A percentile compares a stretch with the other conserved stretches of the same genome.
These are phyloP conservation scores for Amblyteles armatorius DNA, from an alignment of 2,888 invertebrate genomes.

Conservation along the genomic window DNA sequence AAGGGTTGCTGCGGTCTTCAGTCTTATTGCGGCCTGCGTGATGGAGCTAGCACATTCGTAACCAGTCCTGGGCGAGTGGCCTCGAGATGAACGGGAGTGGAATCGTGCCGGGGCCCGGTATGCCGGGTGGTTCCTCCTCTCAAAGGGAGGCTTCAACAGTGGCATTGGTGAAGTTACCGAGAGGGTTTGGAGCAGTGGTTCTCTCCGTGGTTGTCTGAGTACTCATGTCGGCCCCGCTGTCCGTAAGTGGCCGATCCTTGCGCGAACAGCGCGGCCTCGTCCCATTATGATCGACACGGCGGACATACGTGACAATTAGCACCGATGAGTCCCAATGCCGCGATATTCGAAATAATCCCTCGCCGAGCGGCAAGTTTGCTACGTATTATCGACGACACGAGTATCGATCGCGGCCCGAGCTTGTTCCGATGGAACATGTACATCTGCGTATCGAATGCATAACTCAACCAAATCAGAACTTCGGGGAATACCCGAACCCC, in stretches of 20 bases:
- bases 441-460: neutral
- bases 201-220: constrained; percentile 46
- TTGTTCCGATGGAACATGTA: neutral
- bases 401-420: constrained; percentile 5
- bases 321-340: constrained; percentile 2
- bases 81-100: constrained; percentile 40
- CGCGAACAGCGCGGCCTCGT: constrained; percentile 52
- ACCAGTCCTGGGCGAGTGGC: constrained; percentile 32
- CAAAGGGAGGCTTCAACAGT: constrained; percentile 49
- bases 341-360: constrained; percentile 9
- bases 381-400: constrained; percentile 10
- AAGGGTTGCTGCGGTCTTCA: constrained; percentile 29
- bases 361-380: constrained; percentile 3
- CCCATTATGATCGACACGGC: constrained; percentile 51
- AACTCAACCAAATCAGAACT: neutral
- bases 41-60: constrained; percentile 41
- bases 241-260: constrained; percentile 46
- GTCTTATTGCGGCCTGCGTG: constrained; percentile 46
- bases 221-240: constrained; percentile 42
- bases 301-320: constrained; percentile 32
- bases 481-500: neutral
- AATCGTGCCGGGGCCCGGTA: constrained; percentile 9
- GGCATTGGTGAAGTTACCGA: neutral
- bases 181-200: constrained; percentile 38
- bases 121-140: constrained; percentile 19